phyloP scores from a whole-genome alignment of 2,797 vertebrate species.

The Sebastes steindachneri region DNA sequence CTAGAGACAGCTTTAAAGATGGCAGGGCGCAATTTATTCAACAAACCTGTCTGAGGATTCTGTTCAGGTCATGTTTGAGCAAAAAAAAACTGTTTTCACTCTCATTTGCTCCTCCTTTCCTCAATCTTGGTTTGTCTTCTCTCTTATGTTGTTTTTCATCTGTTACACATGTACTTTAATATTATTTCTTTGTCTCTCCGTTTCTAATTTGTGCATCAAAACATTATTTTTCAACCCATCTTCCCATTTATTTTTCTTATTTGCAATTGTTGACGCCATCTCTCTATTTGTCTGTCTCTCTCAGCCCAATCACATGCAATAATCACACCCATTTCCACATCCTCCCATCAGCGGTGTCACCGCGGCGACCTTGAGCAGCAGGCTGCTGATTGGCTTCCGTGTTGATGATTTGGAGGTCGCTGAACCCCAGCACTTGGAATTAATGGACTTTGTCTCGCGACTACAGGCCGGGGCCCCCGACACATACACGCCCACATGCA shows the following conservation, averaged over 20 bases:
- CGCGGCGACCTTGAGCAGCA: constrained; percentile 53
- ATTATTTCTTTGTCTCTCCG: background rate
- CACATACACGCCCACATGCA: constrained; percentile 29
- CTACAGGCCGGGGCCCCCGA: constrained; percentile 34
- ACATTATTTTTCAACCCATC: background rate
- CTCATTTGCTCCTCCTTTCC: background rate
- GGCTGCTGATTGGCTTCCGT: constrained; percentile 75
- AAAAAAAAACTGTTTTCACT: background rate
- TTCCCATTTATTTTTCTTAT: constrained; percentile 14
- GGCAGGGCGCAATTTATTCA: background rate
- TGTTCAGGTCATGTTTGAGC: background rate
- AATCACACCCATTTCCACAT: constrained; percentile 42
- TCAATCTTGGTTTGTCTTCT: background rate
- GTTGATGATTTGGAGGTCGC: constrained; percentile 71
- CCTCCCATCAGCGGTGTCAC: constrained; percentile 52
- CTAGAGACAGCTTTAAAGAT: background rate
- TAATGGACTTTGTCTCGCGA: constrained; percentile 70
- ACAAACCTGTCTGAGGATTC: background rate
- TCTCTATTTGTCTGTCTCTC: background rate
- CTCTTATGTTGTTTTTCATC: background rate
- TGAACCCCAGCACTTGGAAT: constrained; percentile 61
- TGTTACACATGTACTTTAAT: background rate
- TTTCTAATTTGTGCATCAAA: background rate
- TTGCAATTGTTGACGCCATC: constrained; percentile 11
- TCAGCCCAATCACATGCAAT: constrained; percentile 11